Percentiles rank a stretch among this genome's conserved stretches.
Evolutionary conservation across 2,888 invertebrate genomes (phyloP).

Genomic region (Eremobia ochroleuca): DNA sequence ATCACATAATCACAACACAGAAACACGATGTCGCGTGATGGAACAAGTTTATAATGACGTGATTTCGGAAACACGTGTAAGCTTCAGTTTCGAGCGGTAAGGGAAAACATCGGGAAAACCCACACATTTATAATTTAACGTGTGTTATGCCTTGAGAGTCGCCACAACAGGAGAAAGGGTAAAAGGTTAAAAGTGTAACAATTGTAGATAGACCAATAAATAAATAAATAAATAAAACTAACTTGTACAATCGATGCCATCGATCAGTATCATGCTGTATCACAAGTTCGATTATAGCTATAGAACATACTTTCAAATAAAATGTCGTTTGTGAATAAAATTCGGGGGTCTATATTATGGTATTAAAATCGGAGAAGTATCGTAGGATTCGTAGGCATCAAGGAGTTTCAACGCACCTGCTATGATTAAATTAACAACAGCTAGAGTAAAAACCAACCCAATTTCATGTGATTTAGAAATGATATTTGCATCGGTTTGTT

Average conservation of each 20-base stretch:
- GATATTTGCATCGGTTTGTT: background rate
- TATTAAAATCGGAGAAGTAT: background rate
- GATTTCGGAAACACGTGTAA: slow-evolving; percentile 48
- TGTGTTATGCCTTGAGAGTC: slow-evolving; percentile 22
- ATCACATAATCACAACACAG: slow-evolving; percentile 1
- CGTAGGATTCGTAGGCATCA: background rate
- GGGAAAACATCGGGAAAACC: slow-evolving; percentile 45
- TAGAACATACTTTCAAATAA: background rate
- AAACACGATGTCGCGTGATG: slow-evolving; percentile 33
- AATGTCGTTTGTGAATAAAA: background rate
- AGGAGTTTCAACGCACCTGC: background rate
- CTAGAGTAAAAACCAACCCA: background rate
- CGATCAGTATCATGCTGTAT: background rate
- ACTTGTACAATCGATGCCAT: too few relatives aligned
- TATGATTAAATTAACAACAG: background rate
- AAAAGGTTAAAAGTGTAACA: slow-evolving; percentile 26
- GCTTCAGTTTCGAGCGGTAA: slow-evolving; percentile 28
- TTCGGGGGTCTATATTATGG: background rate
- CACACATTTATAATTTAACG: slow-evolving; percentile 36
- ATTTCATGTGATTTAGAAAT: background rate
- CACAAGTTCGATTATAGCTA: background rate
- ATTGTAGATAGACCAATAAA: too few relatives aligned
- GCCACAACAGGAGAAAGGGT: background rate
- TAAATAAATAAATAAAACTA: too few relatives aligned
- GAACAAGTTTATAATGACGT: slow-evolving; percentile 20